Evolutionary conservation across 2,113 vertebrate species (phyloP).

Genomic region (Acrocephalus kingi): DNA sequence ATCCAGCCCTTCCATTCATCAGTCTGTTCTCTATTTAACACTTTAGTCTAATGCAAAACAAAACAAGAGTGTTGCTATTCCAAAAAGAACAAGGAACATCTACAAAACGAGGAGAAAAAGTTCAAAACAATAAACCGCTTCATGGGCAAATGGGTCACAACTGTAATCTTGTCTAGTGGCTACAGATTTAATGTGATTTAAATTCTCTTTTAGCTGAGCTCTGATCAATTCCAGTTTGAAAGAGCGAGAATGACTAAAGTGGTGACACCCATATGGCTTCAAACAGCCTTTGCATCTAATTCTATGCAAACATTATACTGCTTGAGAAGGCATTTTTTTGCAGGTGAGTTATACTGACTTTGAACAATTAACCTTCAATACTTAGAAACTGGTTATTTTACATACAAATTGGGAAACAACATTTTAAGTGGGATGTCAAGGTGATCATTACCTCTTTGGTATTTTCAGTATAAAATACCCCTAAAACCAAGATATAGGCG

Average conservation of each 20-base stretch:
- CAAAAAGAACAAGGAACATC: conserved; percentile 42
- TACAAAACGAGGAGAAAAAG: conserved; percentile 52
- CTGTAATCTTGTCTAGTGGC: neutral
- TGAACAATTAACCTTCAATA: neutral
- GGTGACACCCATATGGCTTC: neutral
- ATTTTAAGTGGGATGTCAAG: neutral
- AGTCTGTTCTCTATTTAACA: conserved; percentile 96
- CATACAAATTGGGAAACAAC: neutral
- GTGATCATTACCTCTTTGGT: conserved; percentile 88
- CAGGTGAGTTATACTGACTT: neutral
- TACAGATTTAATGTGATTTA: neutral
- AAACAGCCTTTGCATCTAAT: neutral
- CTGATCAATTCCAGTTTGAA: neutral
- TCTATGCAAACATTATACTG: neutral
- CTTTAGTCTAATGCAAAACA: conserved; percentile 84
- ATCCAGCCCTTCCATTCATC: conserved; percentile 99
- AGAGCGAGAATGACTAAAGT: neutral
- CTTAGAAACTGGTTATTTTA: neutral
- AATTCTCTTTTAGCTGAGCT: neutral
- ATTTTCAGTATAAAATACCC: conserved; percentile 94
- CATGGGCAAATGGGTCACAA: neutral
- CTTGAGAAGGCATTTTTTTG: neutral
- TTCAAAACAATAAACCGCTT: conserved; percentile 32
- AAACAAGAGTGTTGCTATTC: conserved; percentile 58
- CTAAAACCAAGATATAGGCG: conserved; percentile 91